Percentiles rank a stretch among this genome's conserved stretches.
phyloP scores from a whole-genome alignment of 2,888 invertebrate genomes.

The Pollenia labialis region DNA sequence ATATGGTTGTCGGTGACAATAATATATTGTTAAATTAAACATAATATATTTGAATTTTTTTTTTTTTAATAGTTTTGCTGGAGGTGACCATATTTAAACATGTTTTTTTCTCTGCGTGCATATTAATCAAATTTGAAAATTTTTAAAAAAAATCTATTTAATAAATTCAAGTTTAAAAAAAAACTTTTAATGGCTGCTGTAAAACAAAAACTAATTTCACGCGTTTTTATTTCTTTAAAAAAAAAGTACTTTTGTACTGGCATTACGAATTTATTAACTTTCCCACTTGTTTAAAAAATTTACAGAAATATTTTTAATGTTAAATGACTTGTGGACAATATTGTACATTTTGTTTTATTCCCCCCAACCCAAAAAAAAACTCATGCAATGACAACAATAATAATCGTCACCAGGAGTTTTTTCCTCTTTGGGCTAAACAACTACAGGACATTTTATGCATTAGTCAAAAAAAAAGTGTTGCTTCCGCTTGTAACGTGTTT shows the following conservation, averaged over 20 bases:
- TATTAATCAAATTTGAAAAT: no score
- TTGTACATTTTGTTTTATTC: constrained; percentile 31
- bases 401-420: constrained; percentile 56
- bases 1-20: no score
- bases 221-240: constrained; percentile 43
- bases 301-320: constrained; percentile 65
- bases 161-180: no score
- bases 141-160: no score
- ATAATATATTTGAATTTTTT: no score
- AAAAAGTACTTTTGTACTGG: no score
- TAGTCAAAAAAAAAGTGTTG: constrained; percentile 57
- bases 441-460: constrained; percentile 69
- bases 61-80: no score
- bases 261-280: constrained; percentile 27
- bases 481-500: constrained; percentile 60
- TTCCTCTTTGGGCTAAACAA: background rate
- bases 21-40: no score
- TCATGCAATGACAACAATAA: constrained; percentile 55
- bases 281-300: constrained; percentile 36
- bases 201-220: constrained; percentile 68
- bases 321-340: constrained; percentile 72
- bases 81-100: no score
- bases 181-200: background rate
- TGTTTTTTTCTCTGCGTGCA: no score
- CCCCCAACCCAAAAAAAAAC: constrained; percentile 10